A percentile compares a stretch with the other conserved stretches of the same genome.
Conservation (phyloP, 2,888 invertebrate genomes). For the Drosophila koepferae region DNA sequence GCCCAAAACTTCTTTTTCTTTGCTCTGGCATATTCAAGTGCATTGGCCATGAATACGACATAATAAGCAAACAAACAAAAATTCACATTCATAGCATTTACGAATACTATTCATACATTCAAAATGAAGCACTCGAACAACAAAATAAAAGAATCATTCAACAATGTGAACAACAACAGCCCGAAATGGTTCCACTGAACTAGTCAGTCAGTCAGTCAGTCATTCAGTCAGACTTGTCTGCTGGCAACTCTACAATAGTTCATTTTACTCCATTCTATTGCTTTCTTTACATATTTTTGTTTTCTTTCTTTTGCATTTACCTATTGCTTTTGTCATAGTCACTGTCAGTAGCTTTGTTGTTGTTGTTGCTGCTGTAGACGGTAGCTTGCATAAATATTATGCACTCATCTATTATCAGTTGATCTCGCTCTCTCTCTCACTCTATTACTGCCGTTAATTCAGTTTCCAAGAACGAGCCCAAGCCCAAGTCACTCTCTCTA, state of each 20-base stretch:
- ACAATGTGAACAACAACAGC: constrained; percentile 47
- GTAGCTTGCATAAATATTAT: constrained; percentile 53
- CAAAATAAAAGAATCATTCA: constrained; percentile 37
- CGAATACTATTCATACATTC: constrained; percentile 74
- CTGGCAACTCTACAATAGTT: constrained; percentile 36
- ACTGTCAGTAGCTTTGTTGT: constrained; percentile 29
- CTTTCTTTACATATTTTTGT: background rate
- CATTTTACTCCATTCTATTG: constrained; percentile 10
- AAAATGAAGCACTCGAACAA: constrained; percentile 70
- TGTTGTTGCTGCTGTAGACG: background rate
- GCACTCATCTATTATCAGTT: constrained; percentile 65
- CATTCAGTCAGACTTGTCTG: constrained; percentile 4
- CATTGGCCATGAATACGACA: constrained; percentile 36
- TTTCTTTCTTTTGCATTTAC: constrained; percentile 20
- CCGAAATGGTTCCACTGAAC: constrained; percentile 30
- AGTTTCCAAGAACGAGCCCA: constrained; percentile 20
- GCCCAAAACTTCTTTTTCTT: constrained; percentile 31
- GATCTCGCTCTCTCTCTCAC: constrained; percentile 57
- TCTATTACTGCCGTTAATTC: constrained; percentile 46
- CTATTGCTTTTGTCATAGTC: constrained; percentile 62
- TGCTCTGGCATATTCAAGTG: constrained; percentile 50
- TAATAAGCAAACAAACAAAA: constrained; percentile 15
- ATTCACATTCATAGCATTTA: constrained; percentile 49
- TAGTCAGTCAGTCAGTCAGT: constrained; percentile 18
- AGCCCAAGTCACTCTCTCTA: too few relatives aligned